Evolutionary conservation across 2,797 vertebrate species (phyloP).

Genomic region (Enteromius afrohamiltoni): DNA sequence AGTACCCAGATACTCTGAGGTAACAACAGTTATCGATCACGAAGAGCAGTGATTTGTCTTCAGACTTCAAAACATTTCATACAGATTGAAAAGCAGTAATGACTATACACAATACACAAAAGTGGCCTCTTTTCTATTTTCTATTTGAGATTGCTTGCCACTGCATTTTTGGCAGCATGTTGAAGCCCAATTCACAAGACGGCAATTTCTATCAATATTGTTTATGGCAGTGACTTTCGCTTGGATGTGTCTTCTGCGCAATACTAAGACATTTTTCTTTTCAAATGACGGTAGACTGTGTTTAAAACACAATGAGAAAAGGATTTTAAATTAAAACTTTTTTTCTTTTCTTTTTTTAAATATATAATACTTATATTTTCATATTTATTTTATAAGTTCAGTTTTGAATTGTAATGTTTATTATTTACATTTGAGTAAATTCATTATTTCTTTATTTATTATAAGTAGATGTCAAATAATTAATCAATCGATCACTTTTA

Average conservation of each 20-base stretch:
- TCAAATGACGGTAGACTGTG: background rate
- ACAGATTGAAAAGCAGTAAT: background rate
- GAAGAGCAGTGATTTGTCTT: background rate
- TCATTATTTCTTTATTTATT: background rate
- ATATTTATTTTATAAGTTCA: background rate
- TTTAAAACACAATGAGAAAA: background rate
- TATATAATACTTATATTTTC: no score
- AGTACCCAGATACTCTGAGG: background rate
- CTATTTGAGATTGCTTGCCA: background rate
- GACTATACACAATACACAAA: background rate
- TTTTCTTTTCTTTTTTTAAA: no score
- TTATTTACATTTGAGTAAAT: background rate
- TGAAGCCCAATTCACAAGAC: background rate
- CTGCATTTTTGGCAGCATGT: background rate
- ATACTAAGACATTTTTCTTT: background rate
- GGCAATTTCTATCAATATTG: slow-evolving; percentile 1
- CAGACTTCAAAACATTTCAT: background rate
- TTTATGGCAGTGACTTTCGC: background rate
- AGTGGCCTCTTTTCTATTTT: background rate
- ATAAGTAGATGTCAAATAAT: no score
- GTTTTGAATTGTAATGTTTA: background rate
- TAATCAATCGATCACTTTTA: background rate
- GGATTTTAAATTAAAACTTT: background rate
- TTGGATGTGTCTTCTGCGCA: background rate
- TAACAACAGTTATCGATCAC: background rate